Base-by-base conservation (phyloP, 2,888 invertebrate species). In the Parnassius apollo region DNA sequence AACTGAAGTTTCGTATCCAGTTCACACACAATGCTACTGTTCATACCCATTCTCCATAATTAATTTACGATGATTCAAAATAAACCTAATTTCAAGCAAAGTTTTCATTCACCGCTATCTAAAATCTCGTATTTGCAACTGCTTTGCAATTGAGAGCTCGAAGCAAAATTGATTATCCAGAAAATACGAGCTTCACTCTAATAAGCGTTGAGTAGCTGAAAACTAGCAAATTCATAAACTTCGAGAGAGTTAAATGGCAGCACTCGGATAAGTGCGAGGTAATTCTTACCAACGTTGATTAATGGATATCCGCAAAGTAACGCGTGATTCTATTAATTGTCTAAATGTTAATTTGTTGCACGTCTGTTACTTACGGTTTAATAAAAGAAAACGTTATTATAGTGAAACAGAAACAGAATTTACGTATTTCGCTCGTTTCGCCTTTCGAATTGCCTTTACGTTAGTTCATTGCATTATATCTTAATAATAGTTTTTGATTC, bases 111-210 rank as follows among this genome's bases (percentile, higher is more conserved):
- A 63, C 66, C 61, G 73, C 73, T 69, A 73, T 74, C 75, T 69
- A 68, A 73, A 77, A 71, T 49, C 25, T 74, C 71, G 75, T 76
- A 78, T 79, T 75, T 76, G 77, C 75, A 75, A 79, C 74, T 77
- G 76, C 76, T 76, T 73, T 77, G 76, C 76, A 78, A 78, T 81
- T 72, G 78, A 76, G 77, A 79, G 75, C 76, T 75, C 70, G 77
- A 84, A 79, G 83, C 78, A 76, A 81, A 85, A 81, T 82, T 82
- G 83, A 85, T 84, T 85, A 82, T 80, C 77, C 76, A 76, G 76
- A 74, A 76, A 81, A 79, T 81, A 78, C 77, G 69, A 78, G 78
- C 80, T 81, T 70, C 75, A 84, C 82, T 76, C 76, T 81, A 79
- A 53, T 62, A 58, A 62, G 53, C 81, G 78, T 67, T 66, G 69